phyloP scores from a whole-genome alignment of 1,140 invertebrate genomes.

The Zelostemma sp. region DNA sequence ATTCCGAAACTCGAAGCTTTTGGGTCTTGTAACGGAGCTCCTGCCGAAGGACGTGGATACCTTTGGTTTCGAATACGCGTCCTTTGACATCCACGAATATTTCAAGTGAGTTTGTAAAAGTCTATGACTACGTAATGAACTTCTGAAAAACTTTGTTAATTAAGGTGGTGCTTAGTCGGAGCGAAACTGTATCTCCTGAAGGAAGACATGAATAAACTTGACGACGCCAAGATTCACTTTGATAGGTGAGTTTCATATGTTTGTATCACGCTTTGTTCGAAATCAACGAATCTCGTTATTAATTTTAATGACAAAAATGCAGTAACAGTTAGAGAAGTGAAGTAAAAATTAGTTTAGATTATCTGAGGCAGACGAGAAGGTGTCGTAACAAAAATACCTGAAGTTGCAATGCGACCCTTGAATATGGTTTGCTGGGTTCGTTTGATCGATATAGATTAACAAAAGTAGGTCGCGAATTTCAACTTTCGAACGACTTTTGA shows the following conservation, averaged over 20 bases:
- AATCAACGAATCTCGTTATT: too few relatives aligned
- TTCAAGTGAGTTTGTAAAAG: constrained; percentile 52
- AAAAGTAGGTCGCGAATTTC: background rate
- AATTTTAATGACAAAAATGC: background rate
- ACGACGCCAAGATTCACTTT: constrained; percentile 63
- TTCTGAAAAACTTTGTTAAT: constrained; percentile 53
- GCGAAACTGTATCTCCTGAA: constrained; percentile 73
- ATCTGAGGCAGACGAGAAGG: too few relatives aligned
- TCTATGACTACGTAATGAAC: background rate
- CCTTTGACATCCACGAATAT: constrained; percentile 49
- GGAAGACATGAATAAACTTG: constrained; percentile 70
- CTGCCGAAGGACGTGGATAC: constrained; percentile 74
- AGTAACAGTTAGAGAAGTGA: background rate
- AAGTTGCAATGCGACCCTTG: constrained; percentile 5
- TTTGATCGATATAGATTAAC: constrained; percentile 29
- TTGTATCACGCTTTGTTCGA: too few relatives aligned
- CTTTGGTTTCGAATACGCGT: constrained; percentile 73
- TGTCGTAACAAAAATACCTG: constrained; percentile 11
- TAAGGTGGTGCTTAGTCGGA: constrained; percentile 70
- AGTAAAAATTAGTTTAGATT: background rate
- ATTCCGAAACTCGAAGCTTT: constrained; percentile 82
- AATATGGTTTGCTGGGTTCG: constrained; percentile 27
- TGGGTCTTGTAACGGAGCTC: constrained; percentile 74
- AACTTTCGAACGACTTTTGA: background rate
- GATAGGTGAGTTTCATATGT: constrained; percentile 63